Evolutionary conservation across 2,797 vertebrate genomes (phyloP), one percentile per base, ranked within the genome.

Genomic region (Ctenochaetus hawaiiensis): DNA sequence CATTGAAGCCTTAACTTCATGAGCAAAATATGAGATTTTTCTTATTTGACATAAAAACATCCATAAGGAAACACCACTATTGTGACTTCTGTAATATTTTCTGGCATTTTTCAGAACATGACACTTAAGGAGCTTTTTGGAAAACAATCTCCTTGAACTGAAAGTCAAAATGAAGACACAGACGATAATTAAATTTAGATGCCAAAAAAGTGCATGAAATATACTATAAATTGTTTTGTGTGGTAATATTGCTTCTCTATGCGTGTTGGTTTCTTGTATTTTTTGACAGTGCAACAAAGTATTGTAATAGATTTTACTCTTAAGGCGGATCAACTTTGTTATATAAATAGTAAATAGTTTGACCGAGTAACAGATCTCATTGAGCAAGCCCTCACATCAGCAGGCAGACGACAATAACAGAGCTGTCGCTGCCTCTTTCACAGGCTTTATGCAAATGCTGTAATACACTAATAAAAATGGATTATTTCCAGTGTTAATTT

Each of bases 401-500:
- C 63, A 67, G 1, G 18, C 7, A 26, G 37, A 30, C 45, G 8
- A 1, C 23, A 51, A 6, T 2, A 48, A 17, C 41, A 47, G 43
- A 66, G 20, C 16, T 23, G 13, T 58, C 10, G 17, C 22, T 13
- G 8, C 1, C 0, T 9, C 52, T 52, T 61, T 54, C n/a, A 37
- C 30, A 48, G 30, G 41, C 49, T 44, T 11, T 26, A 49, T 47
- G 22, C 26, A 1, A 70, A 66, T 53, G 57, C 17, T 41, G 0
- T 17, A 22, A 48, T 23, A 39, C n/a, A 26, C 30, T 60, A n/a
- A 68, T 54, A 63, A 71, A 8, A 54, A 56, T 8, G 13, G 45
- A 16, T 69, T 1, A 67, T 78, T 67, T 84, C 11, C 16, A 73
- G 59, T 64, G 72, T 72, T 74, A 53, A 74, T 72, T 16, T 53